A percentile compares a stretch with the other conserved stretches of the same genome.
phyloP scores from a whole-genome alignment of 2,113 vertebrate genomes.

The Xenopus laevis region DNA sequence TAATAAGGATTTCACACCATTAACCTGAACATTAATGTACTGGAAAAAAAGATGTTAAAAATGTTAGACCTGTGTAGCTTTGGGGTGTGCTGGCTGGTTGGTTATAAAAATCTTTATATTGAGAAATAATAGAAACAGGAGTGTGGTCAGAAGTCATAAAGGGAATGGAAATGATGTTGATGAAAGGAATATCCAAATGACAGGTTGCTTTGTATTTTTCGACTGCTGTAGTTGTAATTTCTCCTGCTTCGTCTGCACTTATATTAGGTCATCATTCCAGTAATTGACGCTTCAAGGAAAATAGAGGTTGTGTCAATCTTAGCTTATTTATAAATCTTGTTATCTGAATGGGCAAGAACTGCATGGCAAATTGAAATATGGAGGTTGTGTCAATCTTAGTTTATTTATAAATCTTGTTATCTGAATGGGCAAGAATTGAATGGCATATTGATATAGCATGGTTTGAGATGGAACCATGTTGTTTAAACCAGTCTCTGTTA shows the following conservation, averaged over 20 bases:
- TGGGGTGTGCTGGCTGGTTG: constrained; percentile 10
- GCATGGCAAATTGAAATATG: constrained; percentile 22
- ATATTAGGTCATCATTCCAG: constrained; percentile 31
- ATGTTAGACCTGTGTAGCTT: background rate
- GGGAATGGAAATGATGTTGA: constrained; percentile 19
- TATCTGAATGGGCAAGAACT: constrained; percentile 25
- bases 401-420: constrained; percentile 41
- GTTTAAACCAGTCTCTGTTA: too few relatives aligned
- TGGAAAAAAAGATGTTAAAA: too few relatives aligned
- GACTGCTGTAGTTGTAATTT: constrained; percentile 19
- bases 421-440: constrained; percentile 19
- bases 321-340: constrained; percentile 37
- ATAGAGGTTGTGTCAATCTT: constrained; percentile 30
- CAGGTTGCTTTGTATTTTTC: constrained; percentile 23
- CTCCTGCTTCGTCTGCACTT: constrained; percentile 23
- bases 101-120: constrained; percentile 6
- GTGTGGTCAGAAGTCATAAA: constrained; percentile 11
- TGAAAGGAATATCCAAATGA: constrained; percentile 19
- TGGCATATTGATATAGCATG: constrained; percentile 25
- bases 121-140: constrained; percentile 20
- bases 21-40: too few relatives aligned
- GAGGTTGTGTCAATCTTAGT: constrained; percentile 5
- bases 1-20: too few relatives aligned
- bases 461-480: background rate
- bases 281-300: constrained; percentile 36